Evolutionary conservation across 2,888 invertebrate species (phyloP).

Genomic region (Megastigmus dorsalis): DNA sequence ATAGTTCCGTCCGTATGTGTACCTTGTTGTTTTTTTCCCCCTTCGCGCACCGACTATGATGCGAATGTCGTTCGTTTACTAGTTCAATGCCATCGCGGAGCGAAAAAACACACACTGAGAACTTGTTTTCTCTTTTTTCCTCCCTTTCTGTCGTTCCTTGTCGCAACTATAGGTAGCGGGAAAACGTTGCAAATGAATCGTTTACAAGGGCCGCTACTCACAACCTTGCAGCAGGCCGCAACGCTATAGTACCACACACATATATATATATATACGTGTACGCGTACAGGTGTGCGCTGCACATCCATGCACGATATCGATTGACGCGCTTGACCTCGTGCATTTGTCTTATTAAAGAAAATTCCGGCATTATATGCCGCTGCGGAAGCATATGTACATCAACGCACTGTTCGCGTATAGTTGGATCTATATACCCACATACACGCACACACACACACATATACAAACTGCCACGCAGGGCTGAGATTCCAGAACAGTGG

Average conservation of each 20-base stretch:
- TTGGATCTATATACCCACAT: no score
- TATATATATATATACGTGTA: background rate
- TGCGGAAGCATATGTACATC: no score
- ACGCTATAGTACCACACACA: background rate
- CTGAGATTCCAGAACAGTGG: no score
- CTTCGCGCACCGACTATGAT: background rate
- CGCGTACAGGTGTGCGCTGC: no score
- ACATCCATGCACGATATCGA: slow-evolving; percentile 22
- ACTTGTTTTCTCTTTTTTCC: background rate
- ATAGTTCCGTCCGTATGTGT: no score
- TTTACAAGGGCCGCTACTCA: slow-evolving; percentile 14
- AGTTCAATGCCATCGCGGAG: slow-evolving; percentile 27
- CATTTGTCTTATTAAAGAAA: slow-evolving; percentile 15
- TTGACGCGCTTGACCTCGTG: slow-evolving; percentile 26
- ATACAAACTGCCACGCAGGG: no score
- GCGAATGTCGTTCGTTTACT: slow-evolving; percentile 16
- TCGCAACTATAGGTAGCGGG: background rate
- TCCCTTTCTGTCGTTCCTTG: background rate
- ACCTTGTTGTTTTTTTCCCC: background rate
- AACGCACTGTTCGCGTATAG: background rate
- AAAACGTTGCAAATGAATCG: slow-evolving; percentile 13
- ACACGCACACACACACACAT: no score
- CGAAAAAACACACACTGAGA: background rate
- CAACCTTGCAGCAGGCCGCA: slow-evolving; percentile 19
- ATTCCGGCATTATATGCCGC: slow-evolving; percentile 25